These are phyloP conservation scores for Xestia c-nigrum DNA, from an alignment of 2,888 invertebrate genomes.

Conservation along the genomic window DNA sequence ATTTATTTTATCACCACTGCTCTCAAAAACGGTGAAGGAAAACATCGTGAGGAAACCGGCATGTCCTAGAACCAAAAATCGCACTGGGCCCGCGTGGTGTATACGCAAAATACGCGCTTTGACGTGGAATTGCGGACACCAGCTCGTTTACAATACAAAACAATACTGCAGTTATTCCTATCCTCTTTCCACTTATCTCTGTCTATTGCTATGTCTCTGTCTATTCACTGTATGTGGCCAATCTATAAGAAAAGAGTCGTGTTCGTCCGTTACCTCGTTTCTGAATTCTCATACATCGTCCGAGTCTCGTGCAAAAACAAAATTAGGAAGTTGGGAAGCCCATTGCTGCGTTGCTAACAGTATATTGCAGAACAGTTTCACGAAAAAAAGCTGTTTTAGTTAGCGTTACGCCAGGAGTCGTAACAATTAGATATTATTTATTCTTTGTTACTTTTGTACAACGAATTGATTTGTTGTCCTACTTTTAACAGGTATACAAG, in stretches of 20 bases:
- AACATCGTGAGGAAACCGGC: too few relatives aligned
- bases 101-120: too few relatives aligned
- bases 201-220: background rate
- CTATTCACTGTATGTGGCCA: background rate
- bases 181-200: background rate
- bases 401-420: background rate
- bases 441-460: background rate
- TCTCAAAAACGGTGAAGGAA: too few relatives aligned
- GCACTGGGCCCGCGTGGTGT: too few relatives aligned
- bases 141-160: too few relatives aligned
- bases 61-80: too few relatives aligned
- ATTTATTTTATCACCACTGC: too few relatives aligned
- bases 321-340: background rate
- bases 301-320: background rate
- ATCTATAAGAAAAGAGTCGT: background rate
- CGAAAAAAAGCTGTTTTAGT: background rate
- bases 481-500: background rate
- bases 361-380: background rate
- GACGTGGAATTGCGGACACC: too few relatives aligned
- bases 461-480: background rate
- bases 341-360: too few relatives aligned
- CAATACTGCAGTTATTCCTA: background rate
- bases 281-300: background rate
- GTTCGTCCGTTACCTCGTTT: background rate
- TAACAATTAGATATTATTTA: background rate